Conservation (phyloP, 2,888 invertebrate species). For the Drosophila pseudotalamancana region DNA sequence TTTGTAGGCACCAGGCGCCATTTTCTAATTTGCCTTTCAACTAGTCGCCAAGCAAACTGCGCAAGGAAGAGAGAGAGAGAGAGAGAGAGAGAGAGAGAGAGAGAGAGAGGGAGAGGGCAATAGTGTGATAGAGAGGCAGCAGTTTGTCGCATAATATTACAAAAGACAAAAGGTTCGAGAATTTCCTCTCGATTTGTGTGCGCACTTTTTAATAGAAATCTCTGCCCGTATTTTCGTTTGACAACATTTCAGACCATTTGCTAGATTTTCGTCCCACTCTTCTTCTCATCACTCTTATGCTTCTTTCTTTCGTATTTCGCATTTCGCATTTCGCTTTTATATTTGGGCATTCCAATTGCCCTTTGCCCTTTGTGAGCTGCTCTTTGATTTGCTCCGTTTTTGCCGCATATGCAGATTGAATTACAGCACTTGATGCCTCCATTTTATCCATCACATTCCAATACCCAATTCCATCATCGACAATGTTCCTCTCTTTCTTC, state of each 20-base stretch:
- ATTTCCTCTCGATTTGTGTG: slow-evolving; percentile 34
- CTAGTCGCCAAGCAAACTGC: slow-evolving; percentile 25
- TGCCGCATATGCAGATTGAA: slow-evolving; percentile 77
- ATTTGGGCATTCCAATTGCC: slow-evolving; percentile 61
- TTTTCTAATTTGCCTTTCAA: slow-evolving; percentile 68
- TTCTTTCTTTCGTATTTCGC: slow-evolving; percentile 31
- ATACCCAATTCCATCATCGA: slow-evolving; percentile 22
- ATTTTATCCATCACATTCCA: slow-evolving; percentile 21
- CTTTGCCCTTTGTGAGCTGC: slow-evolving; percentile 35
- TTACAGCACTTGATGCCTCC: slow-evolving; percentile 66
- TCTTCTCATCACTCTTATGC: slow-evolving; percentile 7
- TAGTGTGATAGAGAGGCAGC: slow-evolving; percentile 3
- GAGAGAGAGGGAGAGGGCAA: not conserved
- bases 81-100: not conserved
- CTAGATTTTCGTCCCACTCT: slow-evolving; percentile 15
- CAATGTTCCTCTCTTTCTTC: no score
- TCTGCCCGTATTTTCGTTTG: slow-evolving; percentile 78
- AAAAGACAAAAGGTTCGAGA: slow-evolving; percentile 75
- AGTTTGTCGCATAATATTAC: slow-evolving; percentile 79
- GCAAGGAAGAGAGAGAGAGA: not conserved
- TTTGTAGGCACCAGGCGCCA: slow-evolving; percentile 54
- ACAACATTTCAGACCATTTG: slow-evolving; percentile 68
- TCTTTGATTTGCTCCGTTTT: slow-evolving; percentile 56
- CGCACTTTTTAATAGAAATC: slow-evolving; percentile 68
- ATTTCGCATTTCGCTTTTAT: slow-evolving; percentile 51